These are phyloP conservation scores for Erebia ligea DNA, from an alignment of 2,888 invertebrate genomes.

Conservation along the genomic window DNA sequence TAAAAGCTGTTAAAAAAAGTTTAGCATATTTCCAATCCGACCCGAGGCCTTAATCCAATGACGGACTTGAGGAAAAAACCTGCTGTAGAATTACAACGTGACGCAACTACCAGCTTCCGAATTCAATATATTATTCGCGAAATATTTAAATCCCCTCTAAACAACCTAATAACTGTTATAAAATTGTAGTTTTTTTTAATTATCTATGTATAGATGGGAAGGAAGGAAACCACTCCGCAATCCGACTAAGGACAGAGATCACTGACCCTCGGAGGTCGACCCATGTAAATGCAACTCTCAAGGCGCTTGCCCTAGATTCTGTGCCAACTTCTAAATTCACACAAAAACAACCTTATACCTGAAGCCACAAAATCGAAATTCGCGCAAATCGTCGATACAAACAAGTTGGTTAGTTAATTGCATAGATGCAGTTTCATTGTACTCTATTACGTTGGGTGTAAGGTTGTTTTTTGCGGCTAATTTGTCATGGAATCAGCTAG, in stretches of 20 bases:
- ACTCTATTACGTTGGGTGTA: conserved; percentile 30
- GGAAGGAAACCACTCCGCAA: conserved; percentile 71
- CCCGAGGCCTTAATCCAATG: conserved; percentile 12
- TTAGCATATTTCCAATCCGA: conserved; percentile 12
- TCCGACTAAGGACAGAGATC: conserved; percentile 55
- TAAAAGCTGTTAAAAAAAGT: conserved; percentile 1
- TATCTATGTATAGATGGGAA: conserved; percentile 51
- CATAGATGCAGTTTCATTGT: conserved; percentile 38
- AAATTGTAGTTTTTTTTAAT: conserved; percentile 25
- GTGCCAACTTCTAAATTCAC: conserved; percentile 26
- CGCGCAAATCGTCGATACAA: conserved; percentile 23
- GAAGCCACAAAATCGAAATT: conserved; percentile 41
- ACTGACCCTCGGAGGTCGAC: conserved; percentile 74
- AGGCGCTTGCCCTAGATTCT: conserved; percentile 77
- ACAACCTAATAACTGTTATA: conserved; percentile 8
- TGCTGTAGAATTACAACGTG: not conserved
- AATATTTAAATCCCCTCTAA: conserved; percentile 17
- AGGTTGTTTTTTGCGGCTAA: conserved; percentile 45
- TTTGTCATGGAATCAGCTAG: conserved; percentile 55
- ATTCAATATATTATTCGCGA: conserved; percentile 16
- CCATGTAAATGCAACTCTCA: conserved; percentile 77
- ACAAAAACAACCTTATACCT: conserved; percentile 27
- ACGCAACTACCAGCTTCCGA: conserved; percentile 18
- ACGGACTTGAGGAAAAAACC: conserved; percentile 20
- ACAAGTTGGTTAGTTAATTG: conserved; percentile 35